phyloP scores from a whole-genome alignment of 2,113 vertebrate species.

The Alectura lathami region DNA sequence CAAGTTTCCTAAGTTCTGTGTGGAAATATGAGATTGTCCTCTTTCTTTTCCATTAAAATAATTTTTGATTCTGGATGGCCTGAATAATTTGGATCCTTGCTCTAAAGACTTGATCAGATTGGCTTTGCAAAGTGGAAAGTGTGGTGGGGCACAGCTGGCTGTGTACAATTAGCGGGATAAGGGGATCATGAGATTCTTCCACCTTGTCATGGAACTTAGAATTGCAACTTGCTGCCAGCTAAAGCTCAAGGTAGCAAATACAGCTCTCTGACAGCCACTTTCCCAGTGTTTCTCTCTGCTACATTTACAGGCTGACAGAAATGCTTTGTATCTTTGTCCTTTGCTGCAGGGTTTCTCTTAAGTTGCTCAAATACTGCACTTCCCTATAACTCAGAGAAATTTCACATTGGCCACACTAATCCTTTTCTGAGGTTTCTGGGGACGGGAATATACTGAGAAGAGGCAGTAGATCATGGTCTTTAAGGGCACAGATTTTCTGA shows the following conservation, averaged over 20 bases:
- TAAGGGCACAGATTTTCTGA: not conserved
- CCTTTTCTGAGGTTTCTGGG: not conserved
- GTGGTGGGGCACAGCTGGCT: not conserved
- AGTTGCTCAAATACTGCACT: not conserved
- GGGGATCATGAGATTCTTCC: rapidly evolving
- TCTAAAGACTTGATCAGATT: not conserved
- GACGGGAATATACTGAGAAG: not conserved
- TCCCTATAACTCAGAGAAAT: not conserved
- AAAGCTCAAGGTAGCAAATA: not conserved
- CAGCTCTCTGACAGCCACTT: not conserved
- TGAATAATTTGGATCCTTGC: not conserved
- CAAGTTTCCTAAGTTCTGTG: not conserved
- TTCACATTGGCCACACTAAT: not conserved
- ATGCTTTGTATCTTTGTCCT: not conserved
- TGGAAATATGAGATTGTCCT: not conserved
- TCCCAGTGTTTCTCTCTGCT: not conserved
- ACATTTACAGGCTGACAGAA: not conserved
- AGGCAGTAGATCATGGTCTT: not conserved
- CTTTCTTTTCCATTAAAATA: not conserved
- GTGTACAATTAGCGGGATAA: not conserved
- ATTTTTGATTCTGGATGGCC: not conserved
- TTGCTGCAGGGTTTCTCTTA: not conserved
- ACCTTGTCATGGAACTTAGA: not conserved
- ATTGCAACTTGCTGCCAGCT: not conserved
- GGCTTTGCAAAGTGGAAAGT: not conserved